phyloP scores from a whole-genome alignment of 2,888 invertebrate species.

The Sinelater perroti region DNA sequence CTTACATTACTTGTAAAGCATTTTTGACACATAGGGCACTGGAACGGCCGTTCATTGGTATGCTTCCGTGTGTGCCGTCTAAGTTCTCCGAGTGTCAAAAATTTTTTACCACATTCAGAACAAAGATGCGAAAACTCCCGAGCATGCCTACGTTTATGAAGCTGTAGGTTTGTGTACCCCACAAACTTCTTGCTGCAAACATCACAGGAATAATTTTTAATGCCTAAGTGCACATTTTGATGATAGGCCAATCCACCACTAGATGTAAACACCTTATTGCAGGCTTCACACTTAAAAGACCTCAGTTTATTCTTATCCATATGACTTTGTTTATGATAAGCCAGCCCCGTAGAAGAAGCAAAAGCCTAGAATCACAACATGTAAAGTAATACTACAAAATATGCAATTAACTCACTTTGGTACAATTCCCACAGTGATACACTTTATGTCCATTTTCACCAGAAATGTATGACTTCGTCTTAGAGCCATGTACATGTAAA shows the following conservation, averaged over 20 bases:
- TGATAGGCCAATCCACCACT: conserved; percentile 32
- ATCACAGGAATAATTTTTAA: conserved; percentile 15
- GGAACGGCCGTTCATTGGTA: conserved; percentile 32
- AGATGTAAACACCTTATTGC: conserved; percentile 29
- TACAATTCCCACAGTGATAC: background rate
- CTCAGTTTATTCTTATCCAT: background rate
- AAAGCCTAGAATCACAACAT: conserved; percentile 1
- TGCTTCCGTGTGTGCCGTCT: conserved; percentile 32
- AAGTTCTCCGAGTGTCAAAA: conserved; percentile 33
- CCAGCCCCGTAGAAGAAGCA: conserved; percentile 11
- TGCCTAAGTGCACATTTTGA: conserved; percentile 12
- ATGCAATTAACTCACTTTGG: background rate
- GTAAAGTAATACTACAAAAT: background rate
- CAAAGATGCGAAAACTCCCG: conserved; percentile 29
- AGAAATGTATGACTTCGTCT: background rate
- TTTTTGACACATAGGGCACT: conserved; percentile 34
- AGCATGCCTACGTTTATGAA: conserved; percentile 32
- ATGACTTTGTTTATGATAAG: conserved; percentile 14
- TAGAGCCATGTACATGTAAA: conserved; percentile 17
- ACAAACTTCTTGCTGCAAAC: conserved; percentile 22
- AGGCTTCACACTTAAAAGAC: conserved; percentile 22
- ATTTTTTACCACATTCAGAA: conserved; percentile 32
- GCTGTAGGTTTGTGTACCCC: conserved; percentile 20
- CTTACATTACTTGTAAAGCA: conserved; percentile 33
- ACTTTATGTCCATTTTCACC: background rate